phyloP scores from a whole-genome alignment of 2,113 vertebrate species.

The Aldabrachelys gigantea region DNA sequence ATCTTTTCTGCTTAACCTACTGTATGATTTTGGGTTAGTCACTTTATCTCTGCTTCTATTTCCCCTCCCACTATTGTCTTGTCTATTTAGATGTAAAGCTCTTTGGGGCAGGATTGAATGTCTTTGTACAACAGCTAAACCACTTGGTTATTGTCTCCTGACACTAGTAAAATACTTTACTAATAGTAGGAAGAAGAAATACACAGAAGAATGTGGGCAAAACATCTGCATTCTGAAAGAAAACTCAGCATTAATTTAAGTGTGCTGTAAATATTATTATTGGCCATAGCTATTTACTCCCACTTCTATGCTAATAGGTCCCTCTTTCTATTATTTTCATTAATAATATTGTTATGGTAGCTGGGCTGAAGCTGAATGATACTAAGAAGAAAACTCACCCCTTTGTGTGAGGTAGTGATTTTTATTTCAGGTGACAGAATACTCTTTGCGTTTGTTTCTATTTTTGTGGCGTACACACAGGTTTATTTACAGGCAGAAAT shows the following conservation, averaged over 20 bases:
- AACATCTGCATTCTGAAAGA: background rate
- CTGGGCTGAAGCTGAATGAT: slow-evolving; percentile 36
- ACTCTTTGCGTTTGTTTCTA: slow-evolving; percentile 72
- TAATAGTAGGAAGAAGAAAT: slow-evolving; percentile 22
- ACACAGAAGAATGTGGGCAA: background rate
- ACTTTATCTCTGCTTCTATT: background rate
- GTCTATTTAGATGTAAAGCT: background rate
- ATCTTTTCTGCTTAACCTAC: background rate
- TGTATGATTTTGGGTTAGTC: background rate
- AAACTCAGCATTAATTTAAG: slow-evolving; percentile 32
- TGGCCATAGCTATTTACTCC: background rate
- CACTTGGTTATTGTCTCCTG: background rate
- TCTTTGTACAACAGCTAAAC: background rate
- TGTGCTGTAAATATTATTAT: background rate
- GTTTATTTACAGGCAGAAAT: slow-evolving; percentile 70
- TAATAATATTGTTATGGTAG: background rate
- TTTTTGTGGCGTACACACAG: slow-evolving; percentile 61
- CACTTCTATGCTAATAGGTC: background rate
- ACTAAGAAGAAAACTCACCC: slow-evolving; percentile 24
- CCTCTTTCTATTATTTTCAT: slow-evolving; percentile 18
- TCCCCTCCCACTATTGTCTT: background rate
- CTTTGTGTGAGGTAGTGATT: slow-evolving; percentile 64
- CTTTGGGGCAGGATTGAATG: background rate
- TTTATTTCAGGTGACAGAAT: slow-evolving; percentile 78
- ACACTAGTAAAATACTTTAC: too few species aligned